Base-by-base conservation (phyloP, 2,113 vertebrate species). In the Trematocara unimaculatum region DNA sequence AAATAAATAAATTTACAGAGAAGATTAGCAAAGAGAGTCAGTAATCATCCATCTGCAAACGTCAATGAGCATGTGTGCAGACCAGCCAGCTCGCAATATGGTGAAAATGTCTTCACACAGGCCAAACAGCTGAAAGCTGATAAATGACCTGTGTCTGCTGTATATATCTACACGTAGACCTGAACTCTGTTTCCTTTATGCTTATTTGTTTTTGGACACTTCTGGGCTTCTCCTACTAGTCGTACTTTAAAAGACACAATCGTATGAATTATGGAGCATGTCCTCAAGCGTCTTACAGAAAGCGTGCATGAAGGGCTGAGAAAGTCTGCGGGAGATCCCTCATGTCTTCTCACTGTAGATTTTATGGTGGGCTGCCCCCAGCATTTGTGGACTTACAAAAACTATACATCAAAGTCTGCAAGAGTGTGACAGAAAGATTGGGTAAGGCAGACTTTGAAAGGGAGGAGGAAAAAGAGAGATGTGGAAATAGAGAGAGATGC, bases 201-300 rank as follows among this genome's bases (percentile, higher is more conserved):
- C 38, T 82, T 74, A 64, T 79, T 83, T 84, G 26, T 77, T 86
- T 82, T 79, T 47, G 23, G 49, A 90, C 67, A 84, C 83, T 79
- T 85, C 29, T 77, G 53, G 62, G 40, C 77, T 72, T 54, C 45
- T 47, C 80, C 45, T 83, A 14, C 18, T 12, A 62, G 80, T 20
- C 13, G 5, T 23, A 80, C 70, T 90, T 90, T 82, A 83, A 84
- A 89, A 87, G 64, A 58, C 60, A 89, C 81, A 85, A 79, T 83
- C 33, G 40, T 51, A 67, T 89, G 87, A 89, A 92, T 88, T 82
- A 92, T 90, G 82, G 64, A 91, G 89, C 23, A 62, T 60, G 38
- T 87, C 87, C 84, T 89, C 15, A 11, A 85, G 81, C 87, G 45
- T 20, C 54, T 58, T 64, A 62, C 33, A 90, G 70, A 84, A 62